Base-by-base conservation (phyloP, 2,888 invertebrate genomes). In the Helicoverpa assulta region DNA sequence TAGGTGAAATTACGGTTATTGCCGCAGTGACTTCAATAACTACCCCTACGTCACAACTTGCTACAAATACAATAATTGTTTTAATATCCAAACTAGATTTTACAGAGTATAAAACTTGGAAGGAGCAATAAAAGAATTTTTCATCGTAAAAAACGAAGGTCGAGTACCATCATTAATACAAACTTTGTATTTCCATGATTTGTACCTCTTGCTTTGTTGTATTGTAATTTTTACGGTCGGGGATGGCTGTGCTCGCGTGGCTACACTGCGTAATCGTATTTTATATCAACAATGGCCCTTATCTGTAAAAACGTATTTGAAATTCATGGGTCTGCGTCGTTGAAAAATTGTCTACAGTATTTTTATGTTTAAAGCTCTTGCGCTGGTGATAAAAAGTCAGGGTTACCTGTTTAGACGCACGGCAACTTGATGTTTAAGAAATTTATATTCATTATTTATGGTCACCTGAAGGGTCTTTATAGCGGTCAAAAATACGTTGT, bases 201-300 rank as follows among this genome's bases (percentile, higher is more conserved):
- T 93, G 92, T 94, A 88, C 90, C 86, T 88, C 85, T 88, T 88
- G 88, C 88, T 90, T 91, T 92, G 92, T 92, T 92, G 90, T 92
- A 93, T 93, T 94, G 92, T 94, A 93, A 93, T 94, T 94, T 95
- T 93, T 94, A 94, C 89, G 87, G 89, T 83, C 83, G 86, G 81
- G 90, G 91, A 92, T 91, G 89, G 85, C 85, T 85, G 86, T 81
- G 90, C 86, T 94, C 86, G 95, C 95, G 94, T 95, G 95, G 93
- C 84, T 90, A 87, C 89, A 83, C 90, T 88, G 89, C 92, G 93
- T 95, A 91, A 94, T 94, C 94, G 90, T 94, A 94, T 92, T 94
- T 94, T 94, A 94, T 92, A 92, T 94, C 91, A 92, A 92, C 93
- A 93, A 93, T 90, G 89, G 88, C 89, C 89, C 93, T 94, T 94